Evolutionary conservation across 2,888 invertebrate species (phyloP).

Genomic region (Tridacna gigas): DNA sequence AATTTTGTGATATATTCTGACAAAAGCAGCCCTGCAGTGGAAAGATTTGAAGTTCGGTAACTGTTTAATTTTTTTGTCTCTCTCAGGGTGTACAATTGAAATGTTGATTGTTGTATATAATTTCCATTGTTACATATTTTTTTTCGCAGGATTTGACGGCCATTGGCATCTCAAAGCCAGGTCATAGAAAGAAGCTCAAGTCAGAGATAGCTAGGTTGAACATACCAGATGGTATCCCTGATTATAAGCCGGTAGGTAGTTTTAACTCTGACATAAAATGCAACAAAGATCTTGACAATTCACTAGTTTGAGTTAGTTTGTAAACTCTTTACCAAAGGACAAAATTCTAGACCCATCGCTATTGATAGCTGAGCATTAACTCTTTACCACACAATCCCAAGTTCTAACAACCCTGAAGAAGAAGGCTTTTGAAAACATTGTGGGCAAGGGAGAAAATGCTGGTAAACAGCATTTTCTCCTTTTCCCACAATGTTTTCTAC

Average conservation of each 20-base stretch:
- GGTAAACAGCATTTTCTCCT: background rate
- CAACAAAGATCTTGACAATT: too few relatives aligned
- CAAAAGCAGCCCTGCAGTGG: too few relatives aligned
- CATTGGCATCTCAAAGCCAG: conserved; percentile 96
- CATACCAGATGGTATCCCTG: conserved; percentile 97
- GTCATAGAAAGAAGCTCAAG: conserved; percentile 97
- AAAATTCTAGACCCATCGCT: background rate
- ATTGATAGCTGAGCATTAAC: background rate
- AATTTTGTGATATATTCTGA: too few relatives aligned
- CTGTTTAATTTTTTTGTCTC: background rate
- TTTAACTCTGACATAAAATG: too few relatives aligned
- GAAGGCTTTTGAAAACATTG: background rate
- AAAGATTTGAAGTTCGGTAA: background rate
- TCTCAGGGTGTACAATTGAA: background rate
- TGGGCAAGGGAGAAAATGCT: background rate
- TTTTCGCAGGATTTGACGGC: conserved; percentile 87
- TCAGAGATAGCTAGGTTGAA: conserved; percentile 97
- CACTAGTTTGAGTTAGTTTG: too few relatives aligned
- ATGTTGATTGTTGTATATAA: too few relatives aligned
- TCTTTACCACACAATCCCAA: background rate
- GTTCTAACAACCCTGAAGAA: background rate
- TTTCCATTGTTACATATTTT: too few relatives aligned
- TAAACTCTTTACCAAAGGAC: too few relatives aligned
- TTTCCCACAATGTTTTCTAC: background rate
- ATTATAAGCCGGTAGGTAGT: conserved; percentile 85